Base-by-base conservation (phyloP, 35 echinoderm and acorn worm genomes). In the Amphiura filiformis region DNA sequence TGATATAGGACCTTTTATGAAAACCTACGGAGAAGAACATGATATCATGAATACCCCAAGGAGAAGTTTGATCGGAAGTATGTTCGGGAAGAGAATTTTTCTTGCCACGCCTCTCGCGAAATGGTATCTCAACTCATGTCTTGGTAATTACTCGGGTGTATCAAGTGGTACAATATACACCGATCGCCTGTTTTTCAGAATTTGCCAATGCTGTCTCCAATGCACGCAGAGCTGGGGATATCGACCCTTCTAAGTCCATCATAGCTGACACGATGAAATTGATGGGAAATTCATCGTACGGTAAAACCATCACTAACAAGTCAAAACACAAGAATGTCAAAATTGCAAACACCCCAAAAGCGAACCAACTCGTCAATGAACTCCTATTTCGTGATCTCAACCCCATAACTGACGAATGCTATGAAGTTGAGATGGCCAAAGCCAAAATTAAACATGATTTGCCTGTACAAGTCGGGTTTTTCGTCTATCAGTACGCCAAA, bases 391-490 rank as follows among this genome's bases (percentile, higher is more conserved):
- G 36, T 18, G 80, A 20, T 37, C n/a, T 44, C 3, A n/a, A 82
- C 26, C n/a, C 23, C 36, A 38, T 82, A 44, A 30, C 26, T 82
- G 36, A 44, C 26, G 36, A 30, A 11, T 39, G 4, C n/a, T 88
- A 88, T 34, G 78, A 92, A 42, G 85, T 87, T 39, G 77, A 92
- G 31, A 18, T 75, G 38, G 41, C 84, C 39, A 92, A 81, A 75
- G 13, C 13, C 22, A 81, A 47, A 41, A 92, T 87, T 23, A 18
- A 26, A 4, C 78, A 80, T 75, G 83, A 79, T 34, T 39, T 79
- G 17, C 89, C 89, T 13, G 2, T 91, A 13, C 89, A 86, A 80
- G 86, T 76, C 37, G 84, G 79, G 11, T 82, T 81, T 82, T 80
- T 76, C 31, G 82, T 78, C 0, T 77, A 91, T 39, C 81, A 91